Percentiles rank a stretch among this genome's conserved stretches.
phyloP scores from a whole-genome alignment of 2,888 invertebrate genomes.

The Mesorhabditis spiculigera region DNA sequence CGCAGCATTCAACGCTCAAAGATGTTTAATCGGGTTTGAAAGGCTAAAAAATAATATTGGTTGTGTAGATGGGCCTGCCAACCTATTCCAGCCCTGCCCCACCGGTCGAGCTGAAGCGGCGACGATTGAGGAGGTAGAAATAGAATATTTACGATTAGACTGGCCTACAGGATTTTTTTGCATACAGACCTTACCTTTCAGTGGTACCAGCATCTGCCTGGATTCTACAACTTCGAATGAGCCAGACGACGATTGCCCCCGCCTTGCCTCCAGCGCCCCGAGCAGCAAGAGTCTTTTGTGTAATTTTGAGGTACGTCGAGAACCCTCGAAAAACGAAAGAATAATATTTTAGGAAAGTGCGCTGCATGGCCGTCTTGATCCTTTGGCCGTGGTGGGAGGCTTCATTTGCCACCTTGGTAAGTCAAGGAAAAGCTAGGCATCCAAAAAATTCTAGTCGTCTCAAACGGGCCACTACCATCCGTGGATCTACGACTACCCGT shows the following conservation, averaged over 20 bases:
- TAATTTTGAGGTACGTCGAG: not conserved
- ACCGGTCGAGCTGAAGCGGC: conserved; percentile 5
- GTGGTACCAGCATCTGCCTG: conserved; percentile 5
- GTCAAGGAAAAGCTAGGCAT: not conserved
- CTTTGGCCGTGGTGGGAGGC: not conserved
- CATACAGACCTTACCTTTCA: not conserved
- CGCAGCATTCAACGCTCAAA: not conserved
- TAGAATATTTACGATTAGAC: not conserved
- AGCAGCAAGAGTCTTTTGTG: not conserved
- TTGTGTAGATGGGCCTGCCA: not conserved
- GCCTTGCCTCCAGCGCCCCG: not conserved
- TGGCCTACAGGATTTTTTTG: not conserved
- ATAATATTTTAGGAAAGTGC: not conserved
- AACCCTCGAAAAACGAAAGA: not conserved
- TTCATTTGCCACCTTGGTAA: conserved; percentile 1
- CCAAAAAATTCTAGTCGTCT: not conserved
- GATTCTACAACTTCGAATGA: not conserved
- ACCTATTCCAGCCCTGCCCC: not conserved
- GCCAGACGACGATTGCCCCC: not conserved
- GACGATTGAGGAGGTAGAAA: not conserved
- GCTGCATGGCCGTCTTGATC: not conserved
- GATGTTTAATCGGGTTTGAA: not conserved
- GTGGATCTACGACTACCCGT: not conserved
- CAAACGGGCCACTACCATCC: not conserved
- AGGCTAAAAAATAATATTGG: not conserved